A percentile compares a stretch with the other conserved stretches of the same genome.
phyloP scores from a whole-genome alignment of 2,888 invertebrate species.

The Poecilus cupreus region DNA sequence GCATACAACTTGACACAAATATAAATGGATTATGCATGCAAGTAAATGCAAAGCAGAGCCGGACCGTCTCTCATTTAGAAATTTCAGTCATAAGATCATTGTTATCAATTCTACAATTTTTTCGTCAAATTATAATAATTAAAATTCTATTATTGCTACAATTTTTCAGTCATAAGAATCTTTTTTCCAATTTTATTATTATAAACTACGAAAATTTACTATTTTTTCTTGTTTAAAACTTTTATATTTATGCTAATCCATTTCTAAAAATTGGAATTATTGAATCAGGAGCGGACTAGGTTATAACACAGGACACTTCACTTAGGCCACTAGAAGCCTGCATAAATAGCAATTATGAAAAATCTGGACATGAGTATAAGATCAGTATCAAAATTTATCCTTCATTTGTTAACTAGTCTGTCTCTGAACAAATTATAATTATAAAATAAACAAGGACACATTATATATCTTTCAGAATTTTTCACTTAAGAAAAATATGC shows the following conservation, averaged over 20 bases:
- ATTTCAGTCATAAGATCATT: slow-evolving; percentile 5
- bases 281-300: not conserved
- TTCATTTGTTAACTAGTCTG: not conserved
- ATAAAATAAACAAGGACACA: not conserved
- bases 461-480: not conserved
- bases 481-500: no score
- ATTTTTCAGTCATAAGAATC: slow-evolving; percentile 18
- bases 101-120: not conserved
- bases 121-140: no score
- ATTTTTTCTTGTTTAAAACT: not conserved
- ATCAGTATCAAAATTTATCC: not conserved
- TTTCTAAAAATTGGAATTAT: not conserved
- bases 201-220: no score
- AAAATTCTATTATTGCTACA: not conserved
- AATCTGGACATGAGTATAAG: no score
- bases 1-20: slow-evolving; percentile 13
- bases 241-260: no score
- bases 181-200: not conserved
- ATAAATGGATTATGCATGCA: slow-evolving; percentile 36
- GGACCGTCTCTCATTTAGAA: slow-evolving; percentile 1
- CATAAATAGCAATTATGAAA: no score
- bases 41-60: slow-evolving; percentile 33
- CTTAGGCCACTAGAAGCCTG: no score
- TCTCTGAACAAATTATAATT: not conserved
- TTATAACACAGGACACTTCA: not conserved